A percentile compares a stretch with the other conserved stretches of the same genome.
Conservation (phyloP, 2,797 vertebrate genomes). For the Fratercula arctica region DNA sequence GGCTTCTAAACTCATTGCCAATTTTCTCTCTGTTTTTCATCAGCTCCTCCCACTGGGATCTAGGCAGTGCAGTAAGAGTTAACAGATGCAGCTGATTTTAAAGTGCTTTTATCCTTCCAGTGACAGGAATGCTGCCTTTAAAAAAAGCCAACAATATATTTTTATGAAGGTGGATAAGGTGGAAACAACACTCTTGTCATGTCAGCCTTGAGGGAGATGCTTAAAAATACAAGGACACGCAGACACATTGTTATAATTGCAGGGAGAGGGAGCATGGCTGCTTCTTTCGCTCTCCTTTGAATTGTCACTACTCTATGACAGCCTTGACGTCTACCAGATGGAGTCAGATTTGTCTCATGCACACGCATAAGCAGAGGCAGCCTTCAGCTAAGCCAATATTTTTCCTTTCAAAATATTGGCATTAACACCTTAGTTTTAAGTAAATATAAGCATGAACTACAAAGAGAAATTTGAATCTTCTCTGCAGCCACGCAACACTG, state of each 20-base stretch:
- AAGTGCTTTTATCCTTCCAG: neutral
- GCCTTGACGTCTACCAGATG: slow-evolving; percentile 51
- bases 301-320: slow-evolving; percentile 43
- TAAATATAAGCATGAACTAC: slow-evolving; percentile 21
- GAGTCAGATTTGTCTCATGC: slow-evolving; percentile 35
- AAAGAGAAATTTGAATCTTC: neutral
- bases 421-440: slow-evolving; percentile 49
- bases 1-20: neutral
- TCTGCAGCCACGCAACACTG: neutral
- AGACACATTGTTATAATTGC: neutral
- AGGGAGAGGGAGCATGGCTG: neutral
- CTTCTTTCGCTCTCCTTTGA: slow-evolving; percentile 32
- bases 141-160: neutral
- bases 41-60: neutral
- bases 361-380: slow-evolving; percentile 5
- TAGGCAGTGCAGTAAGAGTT: neutral
- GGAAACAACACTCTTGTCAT: neutral
- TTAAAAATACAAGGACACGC: neutral
- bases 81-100: slow-evolving; percentile 12
- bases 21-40: slow-evolving; percentile 3
- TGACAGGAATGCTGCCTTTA: neutral
- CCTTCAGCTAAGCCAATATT: slow-evolving; percentile 42
- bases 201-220: neutral
- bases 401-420: slow-evolving; percentile 57
- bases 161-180: neutral